These are phyloP conservation scores for Orthosia gothica DNA, from an alignment of 2,888 invertebrate species.

Conservation along the genomic window DNA sequence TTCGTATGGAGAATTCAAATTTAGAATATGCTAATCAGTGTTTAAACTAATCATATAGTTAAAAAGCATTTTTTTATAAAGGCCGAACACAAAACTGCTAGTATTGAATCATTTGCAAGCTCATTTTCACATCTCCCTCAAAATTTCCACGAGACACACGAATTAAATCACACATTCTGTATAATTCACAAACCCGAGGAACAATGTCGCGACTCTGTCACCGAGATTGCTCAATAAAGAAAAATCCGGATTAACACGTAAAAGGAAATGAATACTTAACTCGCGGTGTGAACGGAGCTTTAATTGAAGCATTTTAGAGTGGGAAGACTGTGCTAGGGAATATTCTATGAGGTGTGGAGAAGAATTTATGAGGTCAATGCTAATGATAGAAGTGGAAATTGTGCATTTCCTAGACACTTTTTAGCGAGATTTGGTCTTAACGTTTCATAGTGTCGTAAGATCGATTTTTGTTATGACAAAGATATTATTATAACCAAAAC, in stretches of 20 bases:
- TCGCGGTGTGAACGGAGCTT: constrained; percentile 57
- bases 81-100: not conserved
- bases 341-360: constrained; percentile 35
- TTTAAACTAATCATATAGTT: too few species aligned
- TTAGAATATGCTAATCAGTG: too few species aligned
- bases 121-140: constrained; percentile 15
- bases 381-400: constrained; percentile 15
- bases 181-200: constrained; percentile 53
- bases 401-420: not conserved
- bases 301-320: constrained; percentile 61
- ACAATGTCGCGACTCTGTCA: constrained; percentile 57
- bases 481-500: too few species aligned
- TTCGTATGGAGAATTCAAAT: too few species aligned
- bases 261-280: constrained; percentile 65
- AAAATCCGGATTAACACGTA: constrained; percentile 64
- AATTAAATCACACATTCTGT: constrained; percentile 51
- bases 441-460: not conserved
- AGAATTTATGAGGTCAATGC: constrained; percentile 14
- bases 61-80: too few species aligned
- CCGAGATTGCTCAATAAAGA: constrained; percentile 61
- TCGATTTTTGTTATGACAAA: not conserved
- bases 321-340: constrained; percentile 23
- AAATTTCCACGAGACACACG: constrained; percentile 25
- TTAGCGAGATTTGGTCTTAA: too few species aligned
- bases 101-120: not conserved